Conservation (phyloP, 1,140 invertebrate genomes). For the Drosophila bifasciata region DNA sequence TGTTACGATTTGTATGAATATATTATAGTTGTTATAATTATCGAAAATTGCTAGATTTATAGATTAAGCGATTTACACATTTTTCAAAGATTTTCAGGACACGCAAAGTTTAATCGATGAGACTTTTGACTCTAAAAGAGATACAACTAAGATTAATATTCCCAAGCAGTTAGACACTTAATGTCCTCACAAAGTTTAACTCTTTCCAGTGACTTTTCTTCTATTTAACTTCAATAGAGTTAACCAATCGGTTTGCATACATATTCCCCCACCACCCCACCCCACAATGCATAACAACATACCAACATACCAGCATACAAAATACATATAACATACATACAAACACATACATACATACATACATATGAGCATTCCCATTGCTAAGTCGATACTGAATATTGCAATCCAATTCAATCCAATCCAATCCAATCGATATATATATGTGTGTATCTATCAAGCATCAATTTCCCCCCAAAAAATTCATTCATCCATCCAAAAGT, state of each 20-base stretch:
- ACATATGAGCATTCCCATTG: slow-evolving; percentile 80
- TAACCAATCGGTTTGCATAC: slow-evolving; percentile 32
- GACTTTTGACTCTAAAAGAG: too few relatives aligned
- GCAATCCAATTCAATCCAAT: slow-evolving; percentile 34
- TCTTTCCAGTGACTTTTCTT: too few relatives aligned
- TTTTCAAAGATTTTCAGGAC: too few relatives aligned
- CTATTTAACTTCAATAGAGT: not conserved
- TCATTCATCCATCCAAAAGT: slow-evolving; percentile 35
- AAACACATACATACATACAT: slow-evolving; percentile 50
- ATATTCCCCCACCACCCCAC: too few relatives aligned
- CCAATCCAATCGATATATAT: slow-evolving; percentile 32
- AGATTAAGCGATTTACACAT: too few relatives aligned
- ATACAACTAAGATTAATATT: too few relatives aligned
- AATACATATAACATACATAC: slow-evolving; percentile 27
- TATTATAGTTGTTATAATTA: too few relatives aligned
- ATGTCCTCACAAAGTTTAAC: too few relatives aligned
- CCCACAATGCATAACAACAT: slow-evolving; percentile 26
- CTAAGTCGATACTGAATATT: slow-evolving; percentile 70
- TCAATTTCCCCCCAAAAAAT: slow-evolving; percentile 1
- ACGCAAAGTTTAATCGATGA: too few relatives aligned
- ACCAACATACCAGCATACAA: slow-evolving; percentile 37
- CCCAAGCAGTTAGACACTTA: too few relatives aligned
- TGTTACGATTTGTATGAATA: too few relatives aligned
- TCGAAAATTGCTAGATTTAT: too few relatives aligned
- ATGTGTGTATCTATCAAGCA: slow-evolving; percentile 38